Evolutionary conservation across 2,888 invertebrate species (phyloP).

Genomic region (Argyresthia goedartella): DNA sequence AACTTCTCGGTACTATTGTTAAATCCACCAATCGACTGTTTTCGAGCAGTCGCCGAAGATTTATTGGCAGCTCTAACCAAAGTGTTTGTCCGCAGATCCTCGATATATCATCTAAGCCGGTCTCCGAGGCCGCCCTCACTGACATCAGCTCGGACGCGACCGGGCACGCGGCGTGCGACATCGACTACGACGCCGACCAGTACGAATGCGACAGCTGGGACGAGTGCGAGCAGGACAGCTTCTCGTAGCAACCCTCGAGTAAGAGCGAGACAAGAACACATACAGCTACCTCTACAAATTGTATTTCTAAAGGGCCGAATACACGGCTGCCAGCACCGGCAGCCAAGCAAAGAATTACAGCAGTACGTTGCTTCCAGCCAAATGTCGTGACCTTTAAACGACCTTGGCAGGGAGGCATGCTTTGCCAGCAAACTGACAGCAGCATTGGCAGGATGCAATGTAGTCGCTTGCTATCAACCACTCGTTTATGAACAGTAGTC

Average conservation of each 20-base stretch:
- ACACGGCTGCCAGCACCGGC: no score
- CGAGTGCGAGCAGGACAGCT: constrained; percentile 68
- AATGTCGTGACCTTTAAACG: no score
- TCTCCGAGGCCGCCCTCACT: constrained; percentile 59
- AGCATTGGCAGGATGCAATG: no score
- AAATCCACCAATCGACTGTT: no score
- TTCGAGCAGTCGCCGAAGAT: no score
- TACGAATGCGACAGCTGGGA: constrained; percentile 68
- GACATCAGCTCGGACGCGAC: constrained; percentile 67
- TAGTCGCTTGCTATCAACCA: no score
- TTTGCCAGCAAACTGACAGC: no score
- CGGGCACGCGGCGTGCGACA: constrained; percentile 65
- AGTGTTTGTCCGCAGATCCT: constrained; percentile 34
- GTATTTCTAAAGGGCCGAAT: background rate
- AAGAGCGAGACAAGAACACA: constrained; percentile 4
- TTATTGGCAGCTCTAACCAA: background rate
- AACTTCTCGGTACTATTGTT: no score
- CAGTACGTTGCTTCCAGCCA: no score
- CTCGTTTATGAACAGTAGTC: no score
- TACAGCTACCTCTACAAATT: constrained; percentile 4
- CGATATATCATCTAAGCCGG: constrained; percentile 65
- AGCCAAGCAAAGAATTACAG: no score
- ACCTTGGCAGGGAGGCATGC: no score
- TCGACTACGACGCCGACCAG: constrained; percentile 63
- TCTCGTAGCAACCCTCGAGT: constrained; percentile 33